Conservation (phyloP, 2,888 invertebrate genomes). For the Drosophila seclusa region DNA sequence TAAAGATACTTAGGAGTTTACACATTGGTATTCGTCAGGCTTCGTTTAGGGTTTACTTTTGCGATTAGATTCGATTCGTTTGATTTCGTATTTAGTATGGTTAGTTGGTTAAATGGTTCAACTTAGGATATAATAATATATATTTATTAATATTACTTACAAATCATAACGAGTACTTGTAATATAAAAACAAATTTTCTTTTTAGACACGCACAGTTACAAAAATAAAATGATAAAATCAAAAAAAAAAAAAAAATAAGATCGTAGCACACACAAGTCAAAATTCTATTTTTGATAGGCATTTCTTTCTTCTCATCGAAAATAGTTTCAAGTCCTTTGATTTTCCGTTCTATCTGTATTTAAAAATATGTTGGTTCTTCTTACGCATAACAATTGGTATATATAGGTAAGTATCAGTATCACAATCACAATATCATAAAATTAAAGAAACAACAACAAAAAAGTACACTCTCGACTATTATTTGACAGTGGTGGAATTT, state of each 20-base stretch:
- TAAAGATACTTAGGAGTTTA: constrained; percentile 35
- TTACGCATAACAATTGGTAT: constrained; percentile 37
- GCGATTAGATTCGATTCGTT: constrained; percentile 36
- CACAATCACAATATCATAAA: constrained; percentile 38
- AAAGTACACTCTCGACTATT: constrained; percentile 74
- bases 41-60: constrained; percentile 27
- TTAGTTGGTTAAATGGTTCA: constrained; percentile 71
- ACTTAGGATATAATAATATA: constrained; percentile 32
- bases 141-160: constrained; percentile 46
- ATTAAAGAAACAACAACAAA: constrained; percentile 78
- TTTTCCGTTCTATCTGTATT: neutral
- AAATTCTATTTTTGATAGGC: constrained; percentile 24
- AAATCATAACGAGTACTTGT: constrained; percentile 47
- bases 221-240: constrained; percentile 34
- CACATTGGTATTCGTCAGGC: constrained; percentile 47
- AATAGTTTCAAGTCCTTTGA: constrained; percentile 61
- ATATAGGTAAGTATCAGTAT: neutral
- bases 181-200: constrained; percentile 46
- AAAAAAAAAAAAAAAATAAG: constrained; percentile 35
- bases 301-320: constrained; percentile 27
- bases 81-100: constrained; percentile 61
- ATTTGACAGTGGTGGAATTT: constrained; percentile 27
- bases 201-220: constrained; percentile 69
- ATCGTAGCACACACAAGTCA: constrained; percentile 42
- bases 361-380: constrained; percentile 10